These are phyloP conservation scores for Lycocorax pyrrhopterus DNA, from an alignment of 2,113 vertebrate genomes.

Conservation along the genomic window DNA sequence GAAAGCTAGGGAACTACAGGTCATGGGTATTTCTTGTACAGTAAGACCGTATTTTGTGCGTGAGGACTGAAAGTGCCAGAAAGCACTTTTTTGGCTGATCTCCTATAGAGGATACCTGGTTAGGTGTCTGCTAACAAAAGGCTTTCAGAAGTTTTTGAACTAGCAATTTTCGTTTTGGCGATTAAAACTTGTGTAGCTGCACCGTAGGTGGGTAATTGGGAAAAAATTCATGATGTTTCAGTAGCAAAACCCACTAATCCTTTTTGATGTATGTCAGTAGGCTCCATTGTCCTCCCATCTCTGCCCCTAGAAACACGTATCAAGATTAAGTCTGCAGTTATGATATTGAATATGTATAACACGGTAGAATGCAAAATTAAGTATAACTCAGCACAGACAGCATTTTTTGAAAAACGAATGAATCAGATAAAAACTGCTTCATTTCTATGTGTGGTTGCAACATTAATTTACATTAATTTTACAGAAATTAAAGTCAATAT, in stretches of 20 bases:
- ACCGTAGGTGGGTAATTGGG: rapidly evolving
- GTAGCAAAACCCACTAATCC: not conserved
- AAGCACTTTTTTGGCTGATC: not conserved
- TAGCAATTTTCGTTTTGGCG: not conserved
- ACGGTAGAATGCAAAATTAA: constrained; percentile 36
- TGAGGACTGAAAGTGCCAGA: not conserved
- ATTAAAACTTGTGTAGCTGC: not conserved
- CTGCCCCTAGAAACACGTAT: not conserved
- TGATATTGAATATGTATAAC: not conserved
- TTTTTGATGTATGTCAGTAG: not conserved
- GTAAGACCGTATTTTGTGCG: rapidly evolving
- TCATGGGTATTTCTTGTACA: not conserved
- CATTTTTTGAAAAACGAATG: not conserved
- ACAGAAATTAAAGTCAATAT: constrained; percentile 37
- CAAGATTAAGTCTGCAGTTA: not conserved
- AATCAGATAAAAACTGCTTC: constrained; percentile 16
- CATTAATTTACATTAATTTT: constrained; percentile 65
- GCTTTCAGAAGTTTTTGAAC: not conserved
- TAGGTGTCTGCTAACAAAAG: not conserved
- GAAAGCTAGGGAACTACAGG: not conserved
- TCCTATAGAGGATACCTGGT: not conserved
- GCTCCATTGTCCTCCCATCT: not conserved
- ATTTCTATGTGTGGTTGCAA: constrained; percentile 25
- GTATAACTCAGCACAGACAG: constrained; percentile 65
- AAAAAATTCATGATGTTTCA: not conserved